These are phyloP conservation scores for Cartodere bifasciata DNA, from an alignment of 2,888 invertebrate species.

Conservation along the genomic window DNA sequence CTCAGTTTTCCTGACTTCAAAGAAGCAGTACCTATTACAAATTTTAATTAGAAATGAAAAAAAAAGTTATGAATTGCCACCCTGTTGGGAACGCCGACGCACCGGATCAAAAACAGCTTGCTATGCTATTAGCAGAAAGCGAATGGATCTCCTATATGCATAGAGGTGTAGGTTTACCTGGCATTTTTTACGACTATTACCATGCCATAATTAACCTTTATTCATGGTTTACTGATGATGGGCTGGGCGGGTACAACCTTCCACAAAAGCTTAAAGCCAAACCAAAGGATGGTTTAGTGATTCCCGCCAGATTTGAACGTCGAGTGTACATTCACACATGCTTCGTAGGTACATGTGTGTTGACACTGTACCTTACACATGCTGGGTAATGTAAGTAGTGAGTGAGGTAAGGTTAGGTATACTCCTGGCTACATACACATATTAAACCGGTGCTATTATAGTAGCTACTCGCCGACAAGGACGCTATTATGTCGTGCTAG, in stretches of 20 bases:
- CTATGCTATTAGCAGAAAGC: too few relatives aligned
- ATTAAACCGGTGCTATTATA: slow-evolving; percentile 33
- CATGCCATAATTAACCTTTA: slow-evolving; percentile 28
- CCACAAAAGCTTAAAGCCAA: slow-evolving; percentile 18
- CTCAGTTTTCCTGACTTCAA: too few relatives aligned
- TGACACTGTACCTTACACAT: slow-evolving; percentile 36
- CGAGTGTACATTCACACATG: slow-evolving; percentile 34
- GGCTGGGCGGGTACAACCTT: slow-evolving; percentile 21
- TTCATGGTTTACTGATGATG: slow-evolving; percentile 26
- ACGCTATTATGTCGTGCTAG: slow-evolving; percentile 23
- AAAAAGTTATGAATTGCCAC: too few relatives aligned
- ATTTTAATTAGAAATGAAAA: too few relatives aligned
- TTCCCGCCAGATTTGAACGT: slow-evolving; percentile 12
- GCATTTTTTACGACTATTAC: slow-evolving; percentile 20
- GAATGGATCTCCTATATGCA: too few relatives aligned
- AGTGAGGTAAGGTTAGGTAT: slow-evolving; percentile 32
- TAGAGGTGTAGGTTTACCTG: slow-evolving; percentile 24
- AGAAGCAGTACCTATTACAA: too few relatives aligned
- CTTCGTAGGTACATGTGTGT: slow-evolving; percentile 33
- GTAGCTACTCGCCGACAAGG: slow-evolving; percentile 33
- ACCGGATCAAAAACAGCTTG: too few relatives aligned
- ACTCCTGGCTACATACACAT: slow-evolving; percentile 27
- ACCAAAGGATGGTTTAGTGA: slow-evolving; percentile 8
- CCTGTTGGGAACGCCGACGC: too few relatives aligned
- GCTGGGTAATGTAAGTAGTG: slow-evolving; percentile 34